Evolutionary conservation across 2,888 invertebrate genomes (phyloP).

Genomic region (Amiota mariae): DNA sequence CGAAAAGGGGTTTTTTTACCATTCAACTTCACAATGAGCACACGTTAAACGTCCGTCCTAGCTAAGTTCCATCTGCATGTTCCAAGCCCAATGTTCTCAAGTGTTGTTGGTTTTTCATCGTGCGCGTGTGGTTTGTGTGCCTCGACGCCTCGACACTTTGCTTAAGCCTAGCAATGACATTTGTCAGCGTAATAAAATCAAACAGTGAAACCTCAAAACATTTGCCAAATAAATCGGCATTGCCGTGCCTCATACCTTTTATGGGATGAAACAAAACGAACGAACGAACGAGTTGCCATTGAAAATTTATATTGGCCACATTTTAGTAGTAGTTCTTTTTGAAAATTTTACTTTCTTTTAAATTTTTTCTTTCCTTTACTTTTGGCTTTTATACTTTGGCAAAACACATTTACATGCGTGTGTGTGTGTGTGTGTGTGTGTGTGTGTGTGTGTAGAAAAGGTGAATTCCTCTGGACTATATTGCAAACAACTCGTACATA

Average conservation of each 20-base stretch:
- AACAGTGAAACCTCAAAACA: constrained; percentile 63
- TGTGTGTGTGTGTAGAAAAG: neutral
- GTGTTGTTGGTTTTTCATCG: neutral
- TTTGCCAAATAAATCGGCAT: constrained; percentile 46
- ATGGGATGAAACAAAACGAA: neutral
- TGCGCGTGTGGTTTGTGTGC: neutral
- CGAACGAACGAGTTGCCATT: constrained; percentile 41
- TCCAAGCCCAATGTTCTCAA: neutral
- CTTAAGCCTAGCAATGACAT: constrained; percentile 64
- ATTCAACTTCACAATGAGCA: too few species aligned
- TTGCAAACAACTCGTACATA: too few species aligned
- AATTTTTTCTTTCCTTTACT: neutral
- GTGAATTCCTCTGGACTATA: too few species aligned
- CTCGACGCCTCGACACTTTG: constrained; percentile 39
- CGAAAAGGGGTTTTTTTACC: constrained; percentile 42
- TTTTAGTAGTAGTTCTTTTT: constrained; percentile 51
- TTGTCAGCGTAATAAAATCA: constrained; percentile 68
- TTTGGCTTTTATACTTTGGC: neutral
- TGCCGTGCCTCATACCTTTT: constrained; percentile 33
- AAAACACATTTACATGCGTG: neutral
- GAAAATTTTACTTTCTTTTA: constrained; percentile 4
- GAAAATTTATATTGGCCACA: constrained; percentile 65
- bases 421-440: neutral
- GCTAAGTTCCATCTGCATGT: neutral
- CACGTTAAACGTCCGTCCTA: neutral